phyloP scores from a whole-genome alignment of 2,113 vertebrate species.

The Phaethon lepturus region DNA sequence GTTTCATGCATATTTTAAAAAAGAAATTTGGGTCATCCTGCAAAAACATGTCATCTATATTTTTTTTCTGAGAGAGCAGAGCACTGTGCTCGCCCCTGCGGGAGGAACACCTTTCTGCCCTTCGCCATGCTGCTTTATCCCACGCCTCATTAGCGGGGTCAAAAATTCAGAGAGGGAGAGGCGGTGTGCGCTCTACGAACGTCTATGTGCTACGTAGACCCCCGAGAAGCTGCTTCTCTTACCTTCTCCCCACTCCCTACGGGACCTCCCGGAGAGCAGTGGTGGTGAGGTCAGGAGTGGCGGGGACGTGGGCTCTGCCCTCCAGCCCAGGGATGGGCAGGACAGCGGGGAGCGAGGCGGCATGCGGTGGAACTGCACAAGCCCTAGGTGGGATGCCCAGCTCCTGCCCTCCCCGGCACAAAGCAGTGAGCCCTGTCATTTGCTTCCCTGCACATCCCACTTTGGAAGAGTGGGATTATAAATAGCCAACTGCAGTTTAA shows the following conservation, averaged over 20 bases:
- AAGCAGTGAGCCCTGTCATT: not conserved
- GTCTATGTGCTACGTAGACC: not conserved
- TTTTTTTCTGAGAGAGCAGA: not conserved
- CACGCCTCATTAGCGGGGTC: not conserved
- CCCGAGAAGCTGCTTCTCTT: not conserved
- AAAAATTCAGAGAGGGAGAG: not conserved
- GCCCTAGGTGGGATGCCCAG: not conserved
- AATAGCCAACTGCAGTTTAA: not conserved
- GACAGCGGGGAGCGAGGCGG: accelerated
- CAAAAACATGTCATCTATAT: not conserved
- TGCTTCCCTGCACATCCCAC: not conserved
- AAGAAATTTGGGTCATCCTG: slow-evolving; percentile 21
- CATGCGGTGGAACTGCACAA: not conserved
- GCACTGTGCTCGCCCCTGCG: accelerated
- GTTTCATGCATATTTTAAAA: not conserved
- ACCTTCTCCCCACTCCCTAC: accelerated
- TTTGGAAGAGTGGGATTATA: not conserved
- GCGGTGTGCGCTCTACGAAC: accelerated
- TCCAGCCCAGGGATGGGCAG: not conserved
- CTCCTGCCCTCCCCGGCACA: not conserved
- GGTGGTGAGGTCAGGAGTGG: not conserved
- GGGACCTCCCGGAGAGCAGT: accelerated
- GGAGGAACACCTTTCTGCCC: not conserved
- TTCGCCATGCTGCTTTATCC: not conserved
- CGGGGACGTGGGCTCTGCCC: not conserved